Base-by-base conservation (phyloP, 92 coral and sea anemone genomes). In the Heliopora coerulea region DNA sequence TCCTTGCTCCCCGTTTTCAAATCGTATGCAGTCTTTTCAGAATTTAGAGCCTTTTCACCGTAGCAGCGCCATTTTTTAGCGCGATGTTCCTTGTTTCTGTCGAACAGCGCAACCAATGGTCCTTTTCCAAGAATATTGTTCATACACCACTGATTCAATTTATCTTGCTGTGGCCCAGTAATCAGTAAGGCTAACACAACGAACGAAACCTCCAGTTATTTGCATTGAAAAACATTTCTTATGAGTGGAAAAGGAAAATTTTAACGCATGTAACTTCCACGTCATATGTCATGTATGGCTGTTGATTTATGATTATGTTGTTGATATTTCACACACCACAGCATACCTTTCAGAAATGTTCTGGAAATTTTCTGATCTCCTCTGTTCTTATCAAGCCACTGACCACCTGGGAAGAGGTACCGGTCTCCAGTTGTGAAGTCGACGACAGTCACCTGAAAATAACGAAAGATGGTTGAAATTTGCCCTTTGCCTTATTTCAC, bases 1-100 rank as follows among this genome's bases (percentile, higher is more conserved):
- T 50, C 14, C 25, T 50, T 54, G 20, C 77, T 70, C 11, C 23
- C 23, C 49, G 30, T 70, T 17, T 8, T 5, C 21, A 32, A 25
- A 70, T 52, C 60, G 41, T 70, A 70, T 23, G 77, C 77, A 25
- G 77, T 70, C 33, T 33, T 33, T 26, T 70, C 77, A 54, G 48
- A 28, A 32, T 70, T 70, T 8, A 70, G 63, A 20, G 77, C 62
- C 7, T 19, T 54, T 26, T 70, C 57, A 17, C 24, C 24, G 32
- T 70, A 70, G 54, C 77, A 70, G 41, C 77, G 77, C 77, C 77
- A 70, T 10, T 19, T 39, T 50, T 70, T 70, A 3, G 34, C 31
- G 57, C 32, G n/a, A 15, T 32, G 21, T 4, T 30, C 12, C 13
- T 15, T 30, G 21, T 49, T 25, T 18, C 54, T 31, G 63, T 70